These are phyloP conservation scores for Odontamblyopus lacepedii DNA, from an alignment of 2,797 vertebrate species.

Conservation along the genomic window DNA sequence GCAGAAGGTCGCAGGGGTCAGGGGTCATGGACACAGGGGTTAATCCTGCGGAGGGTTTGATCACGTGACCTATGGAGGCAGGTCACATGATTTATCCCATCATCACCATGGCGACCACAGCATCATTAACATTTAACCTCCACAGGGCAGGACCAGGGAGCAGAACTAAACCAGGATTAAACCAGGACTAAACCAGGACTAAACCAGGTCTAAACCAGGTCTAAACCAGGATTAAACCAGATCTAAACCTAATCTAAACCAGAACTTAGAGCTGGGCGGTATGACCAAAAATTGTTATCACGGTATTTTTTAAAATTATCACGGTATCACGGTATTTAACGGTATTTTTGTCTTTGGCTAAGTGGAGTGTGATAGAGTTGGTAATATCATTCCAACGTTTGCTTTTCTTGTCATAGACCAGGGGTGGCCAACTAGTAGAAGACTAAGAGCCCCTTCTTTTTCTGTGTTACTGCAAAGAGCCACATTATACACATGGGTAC, in stretches of 20 bases:
- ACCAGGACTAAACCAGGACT: neutral
- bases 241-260: neutral
- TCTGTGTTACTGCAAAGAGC: too few relatives aligned
- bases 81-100: constrained; percentile 5
- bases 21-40: neutral
- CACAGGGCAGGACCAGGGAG: neutral
- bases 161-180: neutral
- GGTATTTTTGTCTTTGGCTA: too few relatives aligned
- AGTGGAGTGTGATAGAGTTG: too few relatives aligned
- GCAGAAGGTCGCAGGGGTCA: neutral
- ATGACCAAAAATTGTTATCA: too few relatives aligned
- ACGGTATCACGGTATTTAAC: too few relatives aligned
- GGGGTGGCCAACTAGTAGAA: too few relatives aligned
- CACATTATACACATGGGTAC: too few relatives aligned
- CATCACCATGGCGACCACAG: neutral
- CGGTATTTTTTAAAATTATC: too few relatives aligned
- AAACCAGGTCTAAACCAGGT: neutral
- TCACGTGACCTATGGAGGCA: neutral
- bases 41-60: constrained; percentile 1
- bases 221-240: neutral
- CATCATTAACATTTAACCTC: constrained; percentile 11
- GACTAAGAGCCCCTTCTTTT: too few relatives aligned
- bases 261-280: too few relatives aligned
- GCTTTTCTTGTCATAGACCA: too few relatives aligned
- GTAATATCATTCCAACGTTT: too few relatives aligned